A percentile compares a stretch with the other conserved stretches of the same genome.
These are phyloP conservation scores for Leptopterna dolabrata DNA, from an alignment of 2,888 invertebrate species.

Conservation along the genomic window DNA sequence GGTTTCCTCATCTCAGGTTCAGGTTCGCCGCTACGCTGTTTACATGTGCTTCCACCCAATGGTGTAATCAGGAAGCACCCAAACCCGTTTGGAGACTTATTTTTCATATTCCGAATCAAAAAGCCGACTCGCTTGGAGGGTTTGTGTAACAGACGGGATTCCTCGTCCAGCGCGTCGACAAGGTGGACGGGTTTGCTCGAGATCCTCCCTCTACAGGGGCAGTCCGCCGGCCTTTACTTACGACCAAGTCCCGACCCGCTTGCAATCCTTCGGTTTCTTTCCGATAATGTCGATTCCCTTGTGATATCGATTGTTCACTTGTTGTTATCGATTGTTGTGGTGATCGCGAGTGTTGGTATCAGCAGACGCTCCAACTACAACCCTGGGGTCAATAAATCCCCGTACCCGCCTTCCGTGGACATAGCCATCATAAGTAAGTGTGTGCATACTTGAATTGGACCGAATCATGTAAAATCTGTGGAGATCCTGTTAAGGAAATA, in stretches of 20 bases:
- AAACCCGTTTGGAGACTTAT: not conserved
- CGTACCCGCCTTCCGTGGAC: too few species aligned
- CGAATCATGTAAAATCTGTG: too few species aligned
- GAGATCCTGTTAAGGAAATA: too few species aligned
- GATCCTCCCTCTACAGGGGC: not conserved
- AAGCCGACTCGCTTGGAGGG: not conserved
- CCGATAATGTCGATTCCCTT: not conserved
- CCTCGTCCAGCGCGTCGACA: constrained; percentile 18
- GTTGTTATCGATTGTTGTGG: not conserved
- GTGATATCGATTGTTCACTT: not conserved
- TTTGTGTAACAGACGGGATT: constrained; percentile 27
- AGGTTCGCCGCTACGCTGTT: not conserved
- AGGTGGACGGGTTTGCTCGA: constrained; percentile 31
- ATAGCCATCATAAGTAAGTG: too few species aligned
- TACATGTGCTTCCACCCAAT: not conserved
- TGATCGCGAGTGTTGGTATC: not conserved
- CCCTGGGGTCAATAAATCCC: too few species aligned
- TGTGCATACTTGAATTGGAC: too few species aligned
- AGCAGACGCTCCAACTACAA: too few species aligned
- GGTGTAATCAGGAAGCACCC: not conserved
- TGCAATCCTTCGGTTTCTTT: not conserved
- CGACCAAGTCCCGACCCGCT: not conserved
- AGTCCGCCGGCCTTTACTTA: not conserved
- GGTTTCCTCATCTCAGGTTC: not conserved
- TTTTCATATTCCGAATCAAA: not conserved